Evolutionary conservation across 2,797 vertebrate species (phyloP), one percentile per base, ranked within the genome.

Genomic region (Selene dorsalis): DNA sequence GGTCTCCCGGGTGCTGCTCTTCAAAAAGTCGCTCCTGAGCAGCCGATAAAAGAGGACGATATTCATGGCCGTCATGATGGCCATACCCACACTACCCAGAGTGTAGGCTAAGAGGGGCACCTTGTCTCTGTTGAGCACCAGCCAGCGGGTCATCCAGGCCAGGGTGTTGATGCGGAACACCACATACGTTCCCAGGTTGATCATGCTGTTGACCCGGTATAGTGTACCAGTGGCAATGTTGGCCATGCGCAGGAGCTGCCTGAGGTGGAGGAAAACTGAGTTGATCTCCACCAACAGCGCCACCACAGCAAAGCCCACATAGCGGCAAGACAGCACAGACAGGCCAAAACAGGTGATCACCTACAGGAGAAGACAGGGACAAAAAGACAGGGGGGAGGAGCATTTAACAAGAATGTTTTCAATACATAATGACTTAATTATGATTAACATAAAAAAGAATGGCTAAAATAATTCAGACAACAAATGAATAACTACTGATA

Each of bases 121-220:
- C 0, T 92, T 95, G n/a, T 95, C 94, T 9, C 96, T 92, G 69
- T 98, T 96, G 53, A 92, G 87, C 84, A 97, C 94, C 85, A 98
- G 93, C 96, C 97, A 99, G 80, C 93, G 96, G 17, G 94, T 95
- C 97, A 98, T 97, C 96, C 96, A 99, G 80, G 96, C 96, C 89
- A 99, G 92, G 0, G 96, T 97, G 87, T 94, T 92, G 69, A 99
- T 97, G 87, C 96, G 95, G 76, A 99, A 99, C 79, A 97, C 93
- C 87, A 96, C 91, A 6, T 98, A 97, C 0, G 97, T 98, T 84
- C 95, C 95, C 89, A 99, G 91, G 89, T 97, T 97, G 79, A 96
- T 13, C 52, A 97, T 92, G 93, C 96, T 96, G 95, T 96, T 96
- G 85, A 98, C 72, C 0, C 95, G 94, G 93, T 97, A 98, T 72